Evolutionary conservation across 2,113 vertebrate species (phyloP), one percentile per base, ranked within the genome.

Genomic region (Prinia subflava): DNA sequence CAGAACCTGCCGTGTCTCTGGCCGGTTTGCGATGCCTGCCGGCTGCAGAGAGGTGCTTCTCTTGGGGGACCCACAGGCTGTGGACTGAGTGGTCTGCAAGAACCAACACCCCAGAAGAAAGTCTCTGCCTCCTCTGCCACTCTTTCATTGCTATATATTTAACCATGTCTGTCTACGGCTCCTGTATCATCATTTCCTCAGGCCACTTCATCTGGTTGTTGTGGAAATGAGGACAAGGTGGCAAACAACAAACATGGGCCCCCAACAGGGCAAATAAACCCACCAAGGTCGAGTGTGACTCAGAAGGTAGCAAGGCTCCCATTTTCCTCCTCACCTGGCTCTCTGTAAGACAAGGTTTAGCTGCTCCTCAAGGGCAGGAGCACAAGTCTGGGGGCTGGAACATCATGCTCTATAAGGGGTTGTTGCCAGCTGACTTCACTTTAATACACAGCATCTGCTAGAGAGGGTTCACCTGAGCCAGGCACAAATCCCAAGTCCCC

Each of bases 1-100:
- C 0, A 0, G 33, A 31, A 65, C n/a, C 52, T 0, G 2, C 28
- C 0, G 0, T 19, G 11, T 64, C 21, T 85, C 50, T 46, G 63
- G 37, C 42, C 0, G 0, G 64, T 83, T 59, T 65, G 64, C 5
- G 8, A 46, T 65, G 50, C 14, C 42, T 59, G 30, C 0, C 0
- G 11, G 65, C 44, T 93, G 56, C 81, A 67, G 69, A 78, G 53
- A 73, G 24, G 30, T 47, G 15, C 47, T 57, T 89, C 46, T n/a
- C 52, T 78, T 4, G 1, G 70, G 73, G 62, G 21, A 70, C 52
- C 23, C 1, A 0, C 5, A 70, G 42, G 44, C 31, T 82, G 28
- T 27, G 35, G 28, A n/a, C 39, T 0, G 14, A 69, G 31, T 15
- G 23, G 18, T 73, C 47, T 18, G 22, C 27, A 27, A 80, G 47